Evolutionary conservation across 2,888 invertebrate genomes (phyloP), one percentile per base, ranked within the genome.

Genomic region (Drosophila flavopinicola): DNA sequence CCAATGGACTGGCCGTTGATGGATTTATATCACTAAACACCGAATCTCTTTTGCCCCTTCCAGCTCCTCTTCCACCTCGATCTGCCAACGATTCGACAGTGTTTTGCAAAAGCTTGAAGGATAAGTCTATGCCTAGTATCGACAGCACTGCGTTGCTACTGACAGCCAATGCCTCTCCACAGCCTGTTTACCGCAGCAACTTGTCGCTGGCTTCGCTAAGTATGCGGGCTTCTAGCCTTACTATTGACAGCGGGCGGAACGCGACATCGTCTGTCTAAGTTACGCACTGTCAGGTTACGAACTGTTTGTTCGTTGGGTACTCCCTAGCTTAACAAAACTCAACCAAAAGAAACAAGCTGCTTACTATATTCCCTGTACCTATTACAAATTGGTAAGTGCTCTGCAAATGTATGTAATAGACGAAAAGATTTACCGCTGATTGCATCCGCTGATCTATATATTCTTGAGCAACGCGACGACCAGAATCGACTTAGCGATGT

Each of bases 211-310:
- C 91, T n/a, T 91, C 91, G 5, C 66, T 91, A 1, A 91, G 87
- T 58, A 83, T 91, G 71, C 85, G 90, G 4, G 91, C 91, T 5
- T 91, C 91, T 1, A 91, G 90, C 64, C 73, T 91, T 11, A 91
- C 91, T 6, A 90, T 91, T 45, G 89, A 91, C 39, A 91, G 91
- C 39, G 92, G 91, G 27, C 92, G 92, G 64, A 93, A 93, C 67
- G 92, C 92, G 9, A 93, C 93, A 33, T 93, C 93, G 67, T 93
- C 93, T 1, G 93, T 93, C 73, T 93, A 72, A 70, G 64, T 15
- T 17, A n/a, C n/a, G n/a, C n/a, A n/a, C n/a, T n/a, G n/a, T 6
- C 6, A 7, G 3, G 1, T 2, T 32, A 10, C 20, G 20, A 20
- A 20, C 20, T 20, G 11, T 27, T 11, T 2, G n/a, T 13, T n/a